phyloP scores from a whole-genome alignment of 2,888 invertebrate genomes.

The Eugnorisma glareosa region DNA sequence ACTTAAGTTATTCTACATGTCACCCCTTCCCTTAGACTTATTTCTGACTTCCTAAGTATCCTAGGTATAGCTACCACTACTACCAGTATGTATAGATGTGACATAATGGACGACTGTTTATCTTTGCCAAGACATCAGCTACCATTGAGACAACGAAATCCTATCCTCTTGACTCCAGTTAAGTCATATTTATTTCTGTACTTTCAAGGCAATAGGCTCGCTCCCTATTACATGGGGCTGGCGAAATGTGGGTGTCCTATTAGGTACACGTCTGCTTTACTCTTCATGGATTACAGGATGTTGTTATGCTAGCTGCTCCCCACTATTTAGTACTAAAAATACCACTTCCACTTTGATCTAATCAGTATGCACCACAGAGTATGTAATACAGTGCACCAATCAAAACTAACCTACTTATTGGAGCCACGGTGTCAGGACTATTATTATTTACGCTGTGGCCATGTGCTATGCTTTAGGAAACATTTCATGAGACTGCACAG shows the following conservation, averaged over 20 bases:
- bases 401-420: slow-evolving; percentile 36
- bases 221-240: neutral
- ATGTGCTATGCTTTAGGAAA: slow-evolving; percentile 34
- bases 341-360: neutral
- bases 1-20: neutral
- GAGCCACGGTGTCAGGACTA: slow-evolving; percentile 15
- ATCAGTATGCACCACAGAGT: neutral
- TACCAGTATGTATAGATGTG: neutral
- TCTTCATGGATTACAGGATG: neutral
- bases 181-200: neutral
- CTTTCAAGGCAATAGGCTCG: neutral
- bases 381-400: slow-evolving; percentile 3
- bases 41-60: neutral
- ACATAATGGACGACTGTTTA: neutral
- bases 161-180: neutral
- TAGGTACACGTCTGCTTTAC: neutral
- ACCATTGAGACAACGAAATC: neutral
- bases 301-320: neutral
- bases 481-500: slow-evolving; percentile 17
- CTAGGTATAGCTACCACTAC: neutral
- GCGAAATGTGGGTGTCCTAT: neutral
- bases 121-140: neutral
- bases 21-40: no score
- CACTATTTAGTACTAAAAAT: neutral
- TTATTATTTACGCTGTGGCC: slow-evolving; percentile 22